These are phyloP conservation scores for Hydropotes inermis DNA, from an alignment of 2,113 vertebrate genomes.

Conservation along the genomic window DNA sequence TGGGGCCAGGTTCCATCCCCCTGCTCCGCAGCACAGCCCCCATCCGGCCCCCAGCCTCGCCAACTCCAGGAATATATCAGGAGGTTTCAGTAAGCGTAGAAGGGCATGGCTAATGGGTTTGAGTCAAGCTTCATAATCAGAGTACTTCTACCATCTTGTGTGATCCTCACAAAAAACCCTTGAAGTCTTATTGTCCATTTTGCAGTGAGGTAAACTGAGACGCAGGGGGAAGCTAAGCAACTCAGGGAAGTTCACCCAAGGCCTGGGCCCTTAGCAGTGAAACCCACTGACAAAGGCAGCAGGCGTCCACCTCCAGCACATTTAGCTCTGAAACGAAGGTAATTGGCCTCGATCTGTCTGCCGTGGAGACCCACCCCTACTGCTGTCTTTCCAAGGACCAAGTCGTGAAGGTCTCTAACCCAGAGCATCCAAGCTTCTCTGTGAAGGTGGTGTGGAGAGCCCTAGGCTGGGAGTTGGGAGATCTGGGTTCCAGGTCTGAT, in stretches of 20 bases:
- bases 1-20: background rate
- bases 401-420: background rate
- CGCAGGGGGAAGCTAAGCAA: background rate
- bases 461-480: background rate
- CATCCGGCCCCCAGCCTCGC: background rate
- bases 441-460: background rate
- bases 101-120: background rate
- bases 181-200: background rate
- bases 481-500: background rate
- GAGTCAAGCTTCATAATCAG: background rate
- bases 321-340: background rate
- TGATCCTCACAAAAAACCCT: background rate
- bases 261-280: background rate
- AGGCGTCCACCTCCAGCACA: background rate
- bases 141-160: background rate
- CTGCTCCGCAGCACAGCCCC: background rate
- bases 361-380: background rate
- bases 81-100: background rate
- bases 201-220: background rate
- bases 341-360: background rate
- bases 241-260: background rate
- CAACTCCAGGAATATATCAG: background rate
- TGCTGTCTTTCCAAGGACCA: background rate
- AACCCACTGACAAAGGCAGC: background rate
- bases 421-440: background rate